Conservation (phyloP, 1,140 invertebrate genomes). For the Scaptodrosophila lebanonensis region DNA sequence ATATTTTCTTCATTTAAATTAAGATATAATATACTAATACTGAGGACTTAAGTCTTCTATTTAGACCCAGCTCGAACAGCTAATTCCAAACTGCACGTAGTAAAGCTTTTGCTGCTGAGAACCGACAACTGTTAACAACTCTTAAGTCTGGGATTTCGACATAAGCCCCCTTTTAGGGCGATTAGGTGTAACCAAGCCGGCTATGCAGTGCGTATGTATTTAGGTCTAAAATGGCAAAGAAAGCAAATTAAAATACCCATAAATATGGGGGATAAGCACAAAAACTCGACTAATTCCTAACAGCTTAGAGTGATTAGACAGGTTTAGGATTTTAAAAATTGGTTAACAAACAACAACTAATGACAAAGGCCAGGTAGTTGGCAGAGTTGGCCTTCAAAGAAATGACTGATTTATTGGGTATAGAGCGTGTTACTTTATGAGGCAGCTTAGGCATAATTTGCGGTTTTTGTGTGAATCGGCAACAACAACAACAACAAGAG, state of each 20-base stretch:
- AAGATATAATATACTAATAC: too few species aligned
- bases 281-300: not conserved
- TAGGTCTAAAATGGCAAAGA: too few species aligned
- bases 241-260: slow-evolving; percentile 52
- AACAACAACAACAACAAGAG: slow-evolving; percentile 1
- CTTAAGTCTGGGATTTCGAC: too few species aligned
- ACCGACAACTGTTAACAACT: too few species aligned
- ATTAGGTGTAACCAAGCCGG: too few species aligned
- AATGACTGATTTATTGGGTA: slow-evolving; percentile 59
- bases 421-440: slow-evolving; percentile 46
- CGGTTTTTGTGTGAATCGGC: slow-evolving; percentile 38
- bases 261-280: slow-evolving; percentile 39
- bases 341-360: not conserved
- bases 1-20: too few species aligned
- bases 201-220: too few species aligned
- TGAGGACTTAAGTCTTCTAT: too few species aligned
- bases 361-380: slow-evolving; percentile 27
- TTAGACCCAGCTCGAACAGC: too few species aligned
- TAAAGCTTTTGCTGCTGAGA: too few species aligned
- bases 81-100: too few species aligned
- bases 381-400: slow-evolving; percentile 33
- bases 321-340: slow-evolving; percentile 26
- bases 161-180: too few species aligned
- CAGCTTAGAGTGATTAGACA: slow-evolving; percentile 26
- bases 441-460: slow-evolving; percentile 56